phyloP scores from a whole-genome alignment of 2,113 vertebrate species.

The Bujurquina vittata region DNA sequence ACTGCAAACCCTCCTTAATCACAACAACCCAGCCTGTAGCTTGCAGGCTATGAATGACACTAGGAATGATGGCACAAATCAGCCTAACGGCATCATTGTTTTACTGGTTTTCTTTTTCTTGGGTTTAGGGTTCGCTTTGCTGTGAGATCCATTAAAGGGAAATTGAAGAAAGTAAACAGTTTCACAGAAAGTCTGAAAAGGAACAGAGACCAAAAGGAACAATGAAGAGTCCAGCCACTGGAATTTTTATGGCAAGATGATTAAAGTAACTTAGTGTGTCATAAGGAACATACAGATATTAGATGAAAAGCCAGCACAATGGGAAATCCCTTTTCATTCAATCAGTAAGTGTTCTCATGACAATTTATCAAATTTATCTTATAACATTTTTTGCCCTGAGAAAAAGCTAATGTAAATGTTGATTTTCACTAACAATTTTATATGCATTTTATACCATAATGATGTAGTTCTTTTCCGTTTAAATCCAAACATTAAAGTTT shows the following conservation, averaged over 20 bases:
- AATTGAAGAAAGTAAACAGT: background rate
- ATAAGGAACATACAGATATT: background rate
- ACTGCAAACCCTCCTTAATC: background rate
- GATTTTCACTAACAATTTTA: background rate
- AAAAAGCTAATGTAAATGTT: background rate
- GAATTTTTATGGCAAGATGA: background rate
- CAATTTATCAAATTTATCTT: background rate
- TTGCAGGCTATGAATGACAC: background rate
- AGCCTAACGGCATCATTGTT: background rate
- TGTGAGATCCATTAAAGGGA: background rate
- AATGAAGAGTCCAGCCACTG: background rate
- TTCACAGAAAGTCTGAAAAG: background rate
- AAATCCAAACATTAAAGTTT: too few relatives aligned
- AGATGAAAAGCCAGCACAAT: background rate
- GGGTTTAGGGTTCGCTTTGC: background rate
- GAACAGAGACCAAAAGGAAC: background rate
- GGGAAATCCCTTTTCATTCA: background rate
- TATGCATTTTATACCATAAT: background rate
- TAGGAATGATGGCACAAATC: background rate
- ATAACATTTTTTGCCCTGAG: background rate
- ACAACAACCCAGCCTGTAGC: background rate
- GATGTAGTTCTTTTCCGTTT: background rate
- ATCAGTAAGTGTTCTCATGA: background rate
- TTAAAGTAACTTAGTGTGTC: background rate
- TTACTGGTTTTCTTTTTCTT: background rate